Evolutionary conservation across 1,140 invertebrate species (phyloP).

Genomic region (Drosophila malerkotliana): DNA sequence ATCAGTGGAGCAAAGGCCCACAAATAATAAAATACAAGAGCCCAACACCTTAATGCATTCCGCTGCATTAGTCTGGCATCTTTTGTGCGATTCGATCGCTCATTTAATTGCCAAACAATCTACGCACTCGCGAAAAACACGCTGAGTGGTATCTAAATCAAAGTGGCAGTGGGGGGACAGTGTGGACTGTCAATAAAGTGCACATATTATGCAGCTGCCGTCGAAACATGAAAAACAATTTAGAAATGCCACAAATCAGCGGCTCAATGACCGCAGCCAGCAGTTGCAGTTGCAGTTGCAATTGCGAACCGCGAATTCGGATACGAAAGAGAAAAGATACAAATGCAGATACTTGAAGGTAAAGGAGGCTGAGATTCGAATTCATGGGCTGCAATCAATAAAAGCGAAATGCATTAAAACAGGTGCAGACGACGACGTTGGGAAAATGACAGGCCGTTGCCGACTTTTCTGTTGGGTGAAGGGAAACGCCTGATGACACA

Average conservation of each 20-base stretch:
- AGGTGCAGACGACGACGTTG: conserved; percentile 52
- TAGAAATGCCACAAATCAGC: conserved; percentile 79
- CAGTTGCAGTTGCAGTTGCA: conserved; percentile 22
- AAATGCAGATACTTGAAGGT: conserved; percentile 35
- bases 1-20: not conserved
- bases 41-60: conserved; percentile 17
- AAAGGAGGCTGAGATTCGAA: conserved; percentile 25
- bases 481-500: conserved; percentile 70
- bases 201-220: conserved; percentile 74
- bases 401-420: conserved; percentile 72
- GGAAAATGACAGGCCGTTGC: conserved; percentile 62
- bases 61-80: not conserved
- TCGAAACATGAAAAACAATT: conserved; percentile 80
- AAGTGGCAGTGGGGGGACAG: conserved; percentile 22
- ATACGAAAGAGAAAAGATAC: conserved; percentile 31
- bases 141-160: conserved; percentile 53
- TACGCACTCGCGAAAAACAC: conserved; percentile 28
- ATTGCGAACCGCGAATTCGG: conserved; percentile 26
- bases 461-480: conserved; percentile 18
- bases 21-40: conserved; percentile 3
- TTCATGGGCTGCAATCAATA: conserved; percentile 70
- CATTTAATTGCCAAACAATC: conserved; percentile 43
- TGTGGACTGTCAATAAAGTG: conserved; percentile 63
- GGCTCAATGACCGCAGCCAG: conserved; percentile 68
- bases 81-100: conserved; percentile 10